Evolutionary conservation across 2,888 invertebrate species (phyloP).

Genomic region (Drosophila borborema): DNA sequence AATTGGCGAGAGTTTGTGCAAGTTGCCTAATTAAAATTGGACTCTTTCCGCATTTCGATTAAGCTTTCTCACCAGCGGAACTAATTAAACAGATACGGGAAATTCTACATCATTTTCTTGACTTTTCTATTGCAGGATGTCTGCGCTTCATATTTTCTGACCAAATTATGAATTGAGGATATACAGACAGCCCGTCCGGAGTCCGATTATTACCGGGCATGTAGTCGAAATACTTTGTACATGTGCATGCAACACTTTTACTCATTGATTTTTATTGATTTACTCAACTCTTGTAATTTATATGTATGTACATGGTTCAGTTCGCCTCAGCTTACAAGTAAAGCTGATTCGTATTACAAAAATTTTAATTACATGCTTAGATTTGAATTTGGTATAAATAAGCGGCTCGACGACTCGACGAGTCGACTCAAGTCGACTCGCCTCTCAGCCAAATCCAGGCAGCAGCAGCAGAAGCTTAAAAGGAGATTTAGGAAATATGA

Average conservation of each 20-base stretch:
- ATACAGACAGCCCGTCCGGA: neutral
- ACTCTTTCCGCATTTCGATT: neutral
- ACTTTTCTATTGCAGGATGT: neutral
- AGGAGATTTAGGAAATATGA: slow-evolving; percentile 24
- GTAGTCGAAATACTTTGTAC: neutral
- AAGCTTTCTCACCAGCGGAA: neutral
- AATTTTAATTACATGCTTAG: slow-evolving; percentile 12
- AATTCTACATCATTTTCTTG: neutral
- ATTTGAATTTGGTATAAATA: slow-evolving; percentile 37
- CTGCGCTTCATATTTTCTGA: neutral
- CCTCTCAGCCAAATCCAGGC: slow-evolving; percentile 20
- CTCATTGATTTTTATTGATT: slow-evolving; percentile 2
- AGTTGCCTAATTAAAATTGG: slow-evolving; percentile 25
- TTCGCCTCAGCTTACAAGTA: neutral
- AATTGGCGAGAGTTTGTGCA: neutral
- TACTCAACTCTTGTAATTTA: neutral
- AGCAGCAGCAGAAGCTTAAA: slow-evolving; percentile 28
- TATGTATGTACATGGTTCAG: neutral
- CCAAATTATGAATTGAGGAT: neutral
- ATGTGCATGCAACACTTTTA: neutral
- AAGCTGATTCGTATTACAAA: neutral
- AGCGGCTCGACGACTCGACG: slow-evolving; percentile 22
- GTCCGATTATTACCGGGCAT: neutral
- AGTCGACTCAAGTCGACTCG: neutral
- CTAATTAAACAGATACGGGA: neutral